Percentiles rank a stretch among this genome's conserved stretches.
phyloP scores from a whole-genome alignment of 2,113 vertebrate species.

The Rhinoptilus africanus region DNA sequence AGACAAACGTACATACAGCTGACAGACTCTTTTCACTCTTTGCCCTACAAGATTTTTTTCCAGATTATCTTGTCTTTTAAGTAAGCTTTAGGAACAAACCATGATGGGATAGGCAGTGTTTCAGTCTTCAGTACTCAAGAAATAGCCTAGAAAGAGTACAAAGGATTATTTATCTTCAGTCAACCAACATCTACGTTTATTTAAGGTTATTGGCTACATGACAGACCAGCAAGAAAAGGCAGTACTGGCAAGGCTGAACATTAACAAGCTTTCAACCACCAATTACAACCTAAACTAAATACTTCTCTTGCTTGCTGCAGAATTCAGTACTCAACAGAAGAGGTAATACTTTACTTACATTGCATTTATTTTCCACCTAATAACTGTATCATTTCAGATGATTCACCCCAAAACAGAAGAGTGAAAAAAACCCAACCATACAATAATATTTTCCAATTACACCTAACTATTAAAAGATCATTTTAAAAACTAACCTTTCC shows the following conservation, averaged over 20 bases:
- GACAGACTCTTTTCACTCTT: not conserved
- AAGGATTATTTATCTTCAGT: not conserved
- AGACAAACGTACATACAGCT: not conserved
- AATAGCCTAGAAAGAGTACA: not conserved
- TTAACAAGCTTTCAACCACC: not conserved
- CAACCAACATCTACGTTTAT: not conserved
- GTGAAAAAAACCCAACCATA: not conserved
- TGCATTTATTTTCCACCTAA: not conserved
- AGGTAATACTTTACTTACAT: not conserved
- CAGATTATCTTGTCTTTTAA: not conserved
- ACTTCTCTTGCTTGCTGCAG: not conserved
- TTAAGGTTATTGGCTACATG: not conserved
- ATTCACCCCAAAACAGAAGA: not conserved
- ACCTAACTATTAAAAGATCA: not conserved
- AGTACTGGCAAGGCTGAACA: not conserved
- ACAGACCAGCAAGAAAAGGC: not conserved
- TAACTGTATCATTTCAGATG: not conserved
- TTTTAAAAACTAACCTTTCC: not conserved
- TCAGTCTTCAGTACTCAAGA: not conserved
- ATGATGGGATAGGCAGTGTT: not conserved
- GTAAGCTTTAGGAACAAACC: not conserved
- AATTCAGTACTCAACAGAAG: not conserved
- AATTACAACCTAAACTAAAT: not conserved
- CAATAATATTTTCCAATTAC: not conserved
- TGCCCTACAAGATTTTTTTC: not conserved